Evolutionary conservation across 2,797 vertebrate genomes (phyloP), one percentile per base, ranked within the genome.

Genomic region (Enteromius trimaculatus): DNA sequence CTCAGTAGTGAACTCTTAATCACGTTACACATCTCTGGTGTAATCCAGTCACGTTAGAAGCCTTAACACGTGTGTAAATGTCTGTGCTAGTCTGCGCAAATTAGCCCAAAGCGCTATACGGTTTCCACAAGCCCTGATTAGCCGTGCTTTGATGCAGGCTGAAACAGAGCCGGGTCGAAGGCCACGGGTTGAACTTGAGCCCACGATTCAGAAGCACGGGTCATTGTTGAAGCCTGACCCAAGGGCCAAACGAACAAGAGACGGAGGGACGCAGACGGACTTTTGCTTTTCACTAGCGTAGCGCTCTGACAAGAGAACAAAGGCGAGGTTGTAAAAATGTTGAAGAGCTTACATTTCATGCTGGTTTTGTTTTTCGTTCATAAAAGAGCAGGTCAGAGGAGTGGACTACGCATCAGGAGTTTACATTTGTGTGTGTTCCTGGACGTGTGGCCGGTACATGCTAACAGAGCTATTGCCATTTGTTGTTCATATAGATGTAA

Each of bases 91-190:
- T 83, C 34, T 21, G 4, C 10, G 39, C 77, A 84, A 82, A 87
- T 87, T 87, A 80, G 80, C 86, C 79, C 39, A 42, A n/a, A 58
- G 76, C 23, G 3, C 49, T 81, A 71, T 88, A 76, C 1, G 17
- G 62, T 88, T 87, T 90, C 87, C 86, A 62, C 31, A 49, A 26
- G 26, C 80, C 23, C 29, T 55, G 64, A 79, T 77, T 80, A 72
- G 76, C 74, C 55, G 4, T 49, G 72, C 86, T 88, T 90, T 90
- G 87, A 90, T 89, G 87, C 86, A 47, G 85, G 55, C 84, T 42
- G 4, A 42, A 68, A 80, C 58, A 62, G 64, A 47, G 78, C 81
- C 84, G 29, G 70, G 83, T 77, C 9, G 68, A 84, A 81, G 78
- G 80, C 86, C 39, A 26, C n/a, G 13, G 23, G 14, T 70, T 84